Base-by-base conservation (phyloP, 2,888 invertebrate species). In the Aleiodes alternator region DNA sequence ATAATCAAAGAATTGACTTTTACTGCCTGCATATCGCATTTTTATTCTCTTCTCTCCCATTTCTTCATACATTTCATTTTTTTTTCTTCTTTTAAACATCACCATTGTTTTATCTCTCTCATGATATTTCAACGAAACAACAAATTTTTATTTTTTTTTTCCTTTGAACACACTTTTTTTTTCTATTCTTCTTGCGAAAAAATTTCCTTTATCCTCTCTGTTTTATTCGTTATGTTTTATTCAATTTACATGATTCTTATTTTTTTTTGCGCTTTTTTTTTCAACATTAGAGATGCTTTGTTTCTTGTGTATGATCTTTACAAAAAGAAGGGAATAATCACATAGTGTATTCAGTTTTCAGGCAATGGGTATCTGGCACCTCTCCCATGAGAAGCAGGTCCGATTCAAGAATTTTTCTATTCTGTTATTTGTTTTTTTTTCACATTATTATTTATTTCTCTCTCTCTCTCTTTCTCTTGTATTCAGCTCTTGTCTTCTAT, bases 391-490 rank as follows among this genome's bases (percentile, higher is more conserved):
- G 8, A 48, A 11, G 56, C 48, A 29, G 23, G 29, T 11, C 23
- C 7, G 43, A 43, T 43, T 43, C 6, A 43, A 5, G 9, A 43
- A 43, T 43, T 56, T 59, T n/a, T 50, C 12, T 48, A 7, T 23
- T 34, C 4, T 29, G 38, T n/a, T 29, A 34, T 34, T 34, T 34
- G 34, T 43, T 29, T 55, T 48, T 11, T 57, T 12, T 86, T 86
- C 86, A 85, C 80, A 79, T 80, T 66, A 38, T 61, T 43, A 57
- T 59, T 34, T 14, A n/a, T 73, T 43, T 48, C 50, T 31, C 57
- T 61, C 50, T 68, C 16, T 29, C 43, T 61, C 70, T 29, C 43
- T 61, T 66, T 29, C 53, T 68, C 8, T 43, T 69, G 29, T 75
- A 61, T 55, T 34, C 50, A 71, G 61, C 61, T 59, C 34, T 68